These are phyloP conservation scores for Meganola albula DNA, from an alignment of 2,888 invertebrate genomes.

Conservation along the genomic window DNA sequence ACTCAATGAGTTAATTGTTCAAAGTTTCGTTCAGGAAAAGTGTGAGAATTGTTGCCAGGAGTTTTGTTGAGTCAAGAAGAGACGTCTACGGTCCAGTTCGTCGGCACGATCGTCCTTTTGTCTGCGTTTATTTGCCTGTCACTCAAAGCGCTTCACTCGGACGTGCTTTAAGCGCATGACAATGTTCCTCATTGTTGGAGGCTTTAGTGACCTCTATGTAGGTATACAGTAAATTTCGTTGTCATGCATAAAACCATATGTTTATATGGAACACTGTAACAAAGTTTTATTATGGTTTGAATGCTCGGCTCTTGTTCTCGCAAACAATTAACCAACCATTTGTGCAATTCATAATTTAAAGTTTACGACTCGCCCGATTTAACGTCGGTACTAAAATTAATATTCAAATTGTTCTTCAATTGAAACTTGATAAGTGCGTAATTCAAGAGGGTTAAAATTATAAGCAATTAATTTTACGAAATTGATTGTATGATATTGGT, in stretches of 20 bases:
- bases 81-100: constrained; percentile 27
- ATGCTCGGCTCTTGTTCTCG: constrained; percentile 20
- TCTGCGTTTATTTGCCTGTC: constrained; percentile 72
- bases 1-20: constrained; percentile 22
- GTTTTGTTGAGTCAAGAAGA: constrained; percentile 23
- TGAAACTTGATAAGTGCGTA: constrained; percentile 15
- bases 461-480: constrained; percentile 10
- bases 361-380: not conserved
- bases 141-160: constrained; percentile 57
- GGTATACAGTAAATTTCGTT: constrained; percentile 64
- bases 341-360: constrained; percentile 14
- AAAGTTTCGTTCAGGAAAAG: constrained; percentile 38
- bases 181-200: constrained; percentile 61
- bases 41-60: constrained; percentile 48
- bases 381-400: not conserved
- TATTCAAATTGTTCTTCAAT: not conserved
- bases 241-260: constrained; percentile 66
- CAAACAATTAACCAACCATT: constrained; percentile 38
- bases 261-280: constrained; percentile 46
- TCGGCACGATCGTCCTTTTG: constrained; percentile 44
- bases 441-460: constrained; percentile 21
- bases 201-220: constrained; percentile 58
- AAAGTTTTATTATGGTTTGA: constrained; percentile 30
- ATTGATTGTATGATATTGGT: constrained; percentile 10
- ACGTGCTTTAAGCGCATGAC: constrained; percentile 56